Conservation (phyloP, 2,797 vertebrate species). For the Oceanodroma leucorhoa region DNA sequence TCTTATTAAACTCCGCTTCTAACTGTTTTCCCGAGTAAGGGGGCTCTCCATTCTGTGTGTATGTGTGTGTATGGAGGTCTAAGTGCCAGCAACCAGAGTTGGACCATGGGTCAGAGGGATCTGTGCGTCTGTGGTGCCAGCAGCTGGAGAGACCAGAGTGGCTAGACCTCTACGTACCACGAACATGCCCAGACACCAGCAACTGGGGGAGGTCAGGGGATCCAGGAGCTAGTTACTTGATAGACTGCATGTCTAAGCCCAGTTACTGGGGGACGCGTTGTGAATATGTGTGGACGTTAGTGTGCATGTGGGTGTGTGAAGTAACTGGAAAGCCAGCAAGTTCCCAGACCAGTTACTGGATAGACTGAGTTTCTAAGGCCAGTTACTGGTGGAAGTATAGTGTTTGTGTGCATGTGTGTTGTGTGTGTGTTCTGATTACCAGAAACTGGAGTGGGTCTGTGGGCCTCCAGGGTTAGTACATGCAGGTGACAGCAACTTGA, state of each 20-base stretch:
- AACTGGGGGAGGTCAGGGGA: neutral
- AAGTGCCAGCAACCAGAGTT: neutral
- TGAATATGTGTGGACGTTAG: neutral
- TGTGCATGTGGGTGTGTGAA: neutral
- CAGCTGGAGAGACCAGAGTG: neutral
- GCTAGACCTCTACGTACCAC: neutral
- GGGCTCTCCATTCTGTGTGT: neutral
- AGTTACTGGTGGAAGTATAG: neutral
- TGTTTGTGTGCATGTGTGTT: neutral
- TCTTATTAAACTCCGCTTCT: neutral
- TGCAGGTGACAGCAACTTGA: neutral
- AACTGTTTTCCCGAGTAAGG: neutral
- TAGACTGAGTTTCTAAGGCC: neutral
- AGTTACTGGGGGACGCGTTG: rapidly evolving
- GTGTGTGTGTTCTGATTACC: neutral
- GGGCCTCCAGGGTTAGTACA: neutral
- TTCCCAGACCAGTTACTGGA: neutral
- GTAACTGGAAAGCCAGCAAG: neutral
- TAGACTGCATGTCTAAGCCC: neutral
- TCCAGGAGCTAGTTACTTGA: neutral
- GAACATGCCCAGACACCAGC: neutral
- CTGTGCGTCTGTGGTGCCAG: neutral
- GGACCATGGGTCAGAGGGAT: neutral
- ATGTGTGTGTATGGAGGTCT: neutral
- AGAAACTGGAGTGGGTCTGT: neutral